Percentiles rank a stretch among this genome's conserved stretches.
Evolutionary conservation across 2,113 vertebrate genomes (phyloP).

Genomic region (Vidua chalybeata): DNA sequence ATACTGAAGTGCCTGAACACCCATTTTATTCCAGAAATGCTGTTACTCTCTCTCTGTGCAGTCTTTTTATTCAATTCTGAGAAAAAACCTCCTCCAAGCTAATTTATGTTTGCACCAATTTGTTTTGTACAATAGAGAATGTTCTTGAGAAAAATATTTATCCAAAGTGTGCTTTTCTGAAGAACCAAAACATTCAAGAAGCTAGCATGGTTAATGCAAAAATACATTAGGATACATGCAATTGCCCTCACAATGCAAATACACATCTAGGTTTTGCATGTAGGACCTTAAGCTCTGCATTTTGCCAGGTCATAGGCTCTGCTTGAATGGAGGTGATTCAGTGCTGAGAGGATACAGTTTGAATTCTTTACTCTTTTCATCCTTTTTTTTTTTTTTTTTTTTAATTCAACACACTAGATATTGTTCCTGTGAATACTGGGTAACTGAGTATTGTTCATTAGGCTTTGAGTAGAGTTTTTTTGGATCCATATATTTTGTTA

Average conservation of each 20-base stretch:
- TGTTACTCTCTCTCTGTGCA: not conserved
- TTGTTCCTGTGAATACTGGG: not conserved
- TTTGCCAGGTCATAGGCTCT: not conserved
- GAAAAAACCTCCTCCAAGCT: not conserved
- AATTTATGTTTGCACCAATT: not conserved
- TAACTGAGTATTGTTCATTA: not conserved
- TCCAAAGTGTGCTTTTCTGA: not conserved
- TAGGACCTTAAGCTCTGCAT: not conserved
- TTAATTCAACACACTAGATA: not conserved
- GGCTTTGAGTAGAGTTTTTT: not conserved
- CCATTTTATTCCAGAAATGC: not conserved
- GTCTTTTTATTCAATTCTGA: not conserved
- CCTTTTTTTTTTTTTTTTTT: not conserved
- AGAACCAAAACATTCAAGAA: not conserved
- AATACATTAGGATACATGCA: not conserved
- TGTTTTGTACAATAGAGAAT: not conserved
- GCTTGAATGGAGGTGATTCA: not conserved
- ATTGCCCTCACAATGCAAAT: not conserved
- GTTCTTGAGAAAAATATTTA: not conserved
- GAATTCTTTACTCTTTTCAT: not conserved
- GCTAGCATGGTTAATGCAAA: not conserved
- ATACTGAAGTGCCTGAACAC: not conserved
- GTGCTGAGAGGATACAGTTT: not conserved
- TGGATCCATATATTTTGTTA: not conserved
- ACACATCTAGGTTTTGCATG: not conserved